Base-by-base conservation (phyloP, 2,797 vertebrate genomes). In the Dicrostonyx torquatus region DNA sequence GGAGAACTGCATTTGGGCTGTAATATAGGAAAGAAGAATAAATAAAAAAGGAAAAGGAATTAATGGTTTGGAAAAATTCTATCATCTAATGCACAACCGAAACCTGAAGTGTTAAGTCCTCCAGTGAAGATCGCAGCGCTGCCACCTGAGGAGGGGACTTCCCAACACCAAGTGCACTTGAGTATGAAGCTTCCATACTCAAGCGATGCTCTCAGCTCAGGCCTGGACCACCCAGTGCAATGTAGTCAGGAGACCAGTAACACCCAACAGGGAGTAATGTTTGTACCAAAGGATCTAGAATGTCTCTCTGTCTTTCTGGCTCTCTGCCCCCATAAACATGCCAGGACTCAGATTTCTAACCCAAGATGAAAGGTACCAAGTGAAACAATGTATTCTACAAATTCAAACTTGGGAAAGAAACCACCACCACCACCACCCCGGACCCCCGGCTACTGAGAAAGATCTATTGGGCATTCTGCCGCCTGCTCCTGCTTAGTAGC, bases 131-230 rank as follows among this genome's bases (percentile, higher is more conserved):
- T 14, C 88, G 20, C 34, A 3, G 76, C 13, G 1, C 3, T 37
- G 48, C n/a, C n/a, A 0, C n/a, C 10, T 12, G 43, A 13, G 17
- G 20, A 4, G 1, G 40, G 17, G 64, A 40, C 77, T 94, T 40
- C 29, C 43, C 14, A 4, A 2, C 6, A 4, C 7, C 2, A 15
- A 29, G 10, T 0, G 5, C 60, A 0, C 26, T 2, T 31, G n/a
- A 31, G 34, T 0, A 0, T 8, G 45, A 43, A 29, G 24, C 1
- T 1, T 2, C 20, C 9, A 0, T 20, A 18, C 1, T n/a, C n/a
- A n/a, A 17, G 12, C 1, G 29, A 17, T 26, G 6, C 0, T 15
- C 73, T 48, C 0, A 17, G 9, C 12, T 0, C 76, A 22, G 0
- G 84, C 14, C 31, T 58, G 53, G n/a, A 45, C n/a, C 68, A 34